A percentile compares a stretch with the other conserved stretches of the same genome.
Conservation (phyloP, 1,140 invertebrate species). For the Drusus annulatus region DNA sequence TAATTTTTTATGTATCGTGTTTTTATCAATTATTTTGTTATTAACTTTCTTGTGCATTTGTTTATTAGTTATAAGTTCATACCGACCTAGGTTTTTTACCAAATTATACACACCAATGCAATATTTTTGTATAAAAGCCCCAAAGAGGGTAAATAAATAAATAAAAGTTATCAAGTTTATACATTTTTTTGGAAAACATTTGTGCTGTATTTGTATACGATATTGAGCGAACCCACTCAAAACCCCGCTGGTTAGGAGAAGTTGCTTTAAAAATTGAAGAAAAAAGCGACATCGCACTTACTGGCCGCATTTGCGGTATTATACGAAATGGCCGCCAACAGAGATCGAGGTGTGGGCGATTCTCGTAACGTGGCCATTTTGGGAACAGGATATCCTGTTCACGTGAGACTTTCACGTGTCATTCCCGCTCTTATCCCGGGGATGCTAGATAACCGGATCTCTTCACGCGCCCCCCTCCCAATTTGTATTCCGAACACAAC, state of each 20-base stretch:
- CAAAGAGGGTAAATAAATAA: too few relatives aligned
- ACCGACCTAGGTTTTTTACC: too few relatives aligned
- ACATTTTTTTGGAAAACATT: too few relatives aligned
- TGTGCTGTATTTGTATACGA: too few relatives aligned
- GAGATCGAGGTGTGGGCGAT: not conserved
- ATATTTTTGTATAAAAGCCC: too few relatives aligned
- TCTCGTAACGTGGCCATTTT: slow-evolving; percentile 34
- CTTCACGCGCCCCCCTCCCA: not conserved
- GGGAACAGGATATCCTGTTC: slow-evolving; percentile 29
- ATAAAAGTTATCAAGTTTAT: too few relatives aligned
- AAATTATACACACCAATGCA: too few relatives aligned
- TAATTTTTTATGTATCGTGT: too few relatives aligned
- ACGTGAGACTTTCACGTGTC: slow-evolving; percentile 13
- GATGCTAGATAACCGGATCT: slow-evolving; percentile 12
- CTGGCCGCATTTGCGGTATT: slow-evolving; percentile 18
- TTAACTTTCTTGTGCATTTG: too few relatives aligned
- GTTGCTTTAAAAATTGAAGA: slow-evolving; percentile 4
- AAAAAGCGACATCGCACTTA: slow-evolving; percentile 19
- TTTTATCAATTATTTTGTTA: too few relatives aligned
- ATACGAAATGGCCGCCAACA: slow-evolving; percentile 28
- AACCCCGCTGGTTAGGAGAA: not conserved
- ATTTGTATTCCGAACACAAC: not conserved
- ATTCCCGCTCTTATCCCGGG: slow-evolving; percentile 16
- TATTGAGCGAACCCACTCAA: too few relatives aligned
- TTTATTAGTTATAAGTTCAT: too few relatives aligned